phyloP scores from a whole-genome alignment of 2,888 invertebrate species.

The Tortrix viridana region DNA sequence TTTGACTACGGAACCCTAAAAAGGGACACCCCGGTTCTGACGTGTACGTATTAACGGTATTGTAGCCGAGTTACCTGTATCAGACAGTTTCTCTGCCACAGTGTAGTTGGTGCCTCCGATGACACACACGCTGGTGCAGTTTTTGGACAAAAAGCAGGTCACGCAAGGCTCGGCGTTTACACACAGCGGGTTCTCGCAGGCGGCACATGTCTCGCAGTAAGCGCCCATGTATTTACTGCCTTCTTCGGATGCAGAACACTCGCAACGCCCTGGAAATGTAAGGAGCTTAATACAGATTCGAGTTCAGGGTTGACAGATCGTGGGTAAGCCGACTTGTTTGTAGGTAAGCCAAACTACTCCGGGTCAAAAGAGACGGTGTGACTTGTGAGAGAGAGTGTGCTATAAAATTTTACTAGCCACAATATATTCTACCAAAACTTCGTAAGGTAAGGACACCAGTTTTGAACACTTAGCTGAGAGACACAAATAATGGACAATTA shows the following conservation, averaged over 20 bases:
- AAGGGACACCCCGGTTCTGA: no score
- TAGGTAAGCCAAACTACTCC: no score
- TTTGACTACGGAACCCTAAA: no score
- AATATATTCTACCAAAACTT: no score
- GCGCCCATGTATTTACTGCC: constrained; percentile 68
- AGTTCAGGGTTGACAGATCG: neutral
- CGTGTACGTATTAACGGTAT: neutral
- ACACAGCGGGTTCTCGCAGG: constrained; percentile 79
- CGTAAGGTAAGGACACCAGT: no score
- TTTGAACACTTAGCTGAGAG: no score
- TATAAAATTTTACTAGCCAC: no score
- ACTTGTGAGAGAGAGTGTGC: no score
- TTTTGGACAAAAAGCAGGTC: constrained; percentile 62
- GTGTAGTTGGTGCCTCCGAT: constrained; percentile 69
- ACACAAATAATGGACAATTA: no score
- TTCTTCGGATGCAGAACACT: constrained; percentile 58
- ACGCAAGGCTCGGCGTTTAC: constrained; percentile 78
- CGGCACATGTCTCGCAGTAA: constrained; percentile 81
- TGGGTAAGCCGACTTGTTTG: no score
- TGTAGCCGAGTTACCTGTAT: constrained; percentile 46
- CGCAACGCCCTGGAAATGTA: constrained; percentile 62
- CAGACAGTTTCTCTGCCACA: constrained; percentile 54
- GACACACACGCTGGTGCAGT: constrained; percentile 63
- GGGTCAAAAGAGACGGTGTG: no score
- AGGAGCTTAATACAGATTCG: neutral